Evolutionary conservation across 2,113 vertebrate species (phyloP), one percentile per base, ranked within the genome.

Genomic region (Ibidorhyncha struthersii): DNA sequence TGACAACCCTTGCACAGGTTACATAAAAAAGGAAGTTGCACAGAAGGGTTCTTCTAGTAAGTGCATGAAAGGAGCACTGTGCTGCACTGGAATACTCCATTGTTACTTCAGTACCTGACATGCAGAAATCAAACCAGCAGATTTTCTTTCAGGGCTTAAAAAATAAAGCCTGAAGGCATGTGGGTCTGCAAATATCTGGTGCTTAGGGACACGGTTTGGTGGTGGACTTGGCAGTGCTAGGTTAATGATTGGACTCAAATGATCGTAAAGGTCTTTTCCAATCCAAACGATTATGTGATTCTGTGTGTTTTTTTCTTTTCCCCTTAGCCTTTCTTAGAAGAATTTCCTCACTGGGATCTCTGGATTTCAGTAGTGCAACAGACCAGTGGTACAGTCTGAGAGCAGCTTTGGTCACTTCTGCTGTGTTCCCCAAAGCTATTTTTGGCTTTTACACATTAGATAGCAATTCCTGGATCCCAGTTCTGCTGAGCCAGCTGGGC

Each of bases 401-500:
- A 94, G 81, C 40, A 76, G 40, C 20, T 82, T 81, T 91, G 91
- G 65, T 89, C 41, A 62, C 77, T 92, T 78, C n/a, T 94, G 47
- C 71, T 96, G 41, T 13, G n/a, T 30, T 91, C 65, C 69, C 52
- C 69, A n/a, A 86, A 92, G 71, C 88, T 81, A 40, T 86, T 97
- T 89, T 84, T 94, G 81, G 80, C 89, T 95, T 91, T 81, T 89
- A 59, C 61, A 59, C 47, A 67, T 77, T 27, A 86, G 86, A 94
- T 81, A 89, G 77, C 86, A 93, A 40, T 91, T 91, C 83, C 86
- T 94, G 77, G 69, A 96, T 94, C 83, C 65, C 29, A 40, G 59
- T 95, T 94, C 76, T 95, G 91, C 96, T 96, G 96, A 96, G 93
- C 89, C 93, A 96, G 89, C 94, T 96, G 91, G 34, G 83, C 70